A percentile compares a stretch with the other conserved stretches of the same genome.
These are phyloP conservation scores for Plutomurus gul DNA, from an alignment of 1,140 invertebrate species.

Conservation along the genomic window DNA sequence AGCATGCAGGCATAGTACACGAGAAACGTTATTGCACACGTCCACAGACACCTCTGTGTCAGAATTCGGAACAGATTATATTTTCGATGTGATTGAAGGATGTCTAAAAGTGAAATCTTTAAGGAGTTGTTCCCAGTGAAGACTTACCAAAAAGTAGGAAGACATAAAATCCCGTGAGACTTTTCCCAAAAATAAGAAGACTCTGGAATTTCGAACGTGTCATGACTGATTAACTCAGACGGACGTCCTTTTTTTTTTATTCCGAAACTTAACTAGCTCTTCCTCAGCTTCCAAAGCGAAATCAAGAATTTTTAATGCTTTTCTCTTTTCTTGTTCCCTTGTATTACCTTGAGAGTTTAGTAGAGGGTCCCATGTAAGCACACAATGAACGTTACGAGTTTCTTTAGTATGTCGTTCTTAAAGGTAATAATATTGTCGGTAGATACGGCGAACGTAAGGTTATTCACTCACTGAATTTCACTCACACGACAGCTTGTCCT, in stretches of 20 bases:
- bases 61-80: neutral
- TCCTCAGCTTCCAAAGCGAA: neutral
- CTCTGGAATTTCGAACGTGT: conserved; percentile 14
- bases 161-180: neutral
- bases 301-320: neutral
- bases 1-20: too few relatives aligned
- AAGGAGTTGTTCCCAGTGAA: neutral
- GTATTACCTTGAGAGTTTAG: neutral
- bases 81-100: neutral
- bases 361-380: too few relatives aligned
- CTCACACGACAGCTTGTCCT: too few relatives aligned
- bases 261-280: neutral
- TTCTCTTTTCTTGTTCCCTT: neutral
- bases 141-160: neutral
- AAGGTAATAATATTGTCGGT: too few relatives aligned
- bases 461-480: too few relatives aligned
- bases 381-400: too few relatives aligned
- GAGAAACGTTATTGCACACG: too few relatives aligned
- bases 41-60: neutral
- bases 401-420: too few relatives aligned
- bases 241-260: neutral
- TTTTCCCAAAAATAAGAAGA: neutral
- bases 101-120: neutral
- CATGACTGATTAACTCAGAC: conserved; percentile 14
- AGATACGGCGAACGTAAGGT: too few relatives aligned